phyloP scores from a whole-genome alignment of 2,888 invertebrate species.

The Tryphoninae sp. region DNA sequence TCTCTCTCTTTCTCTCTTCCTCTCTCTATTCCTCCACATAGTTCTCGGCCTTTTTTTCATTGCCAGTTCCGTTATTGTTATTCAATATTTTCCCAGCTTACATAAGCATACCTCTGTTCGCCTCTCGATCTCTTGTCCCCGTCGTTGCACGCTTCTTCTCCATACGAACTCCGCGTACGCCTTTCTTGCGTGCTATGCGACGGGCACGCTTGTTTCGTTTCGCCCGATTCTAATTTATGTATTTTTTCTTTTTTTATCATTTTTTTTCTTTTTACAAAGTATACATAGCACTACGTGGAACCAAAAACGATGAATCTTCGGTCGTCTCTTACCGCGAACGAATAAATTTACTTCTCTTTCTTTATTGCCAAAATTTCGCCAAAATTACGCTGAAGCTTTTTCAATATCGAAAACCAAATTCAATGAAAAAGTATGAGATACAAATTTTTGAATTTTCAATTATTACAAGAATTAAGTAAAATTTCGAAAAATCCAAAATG shows the following conservation, averaged over 20 bases:
- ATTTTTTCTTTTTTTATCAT: not conserved
- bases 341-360: constrained; percentile 8
- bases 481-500: not conserved
- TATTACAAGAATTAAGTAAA: not conserved
- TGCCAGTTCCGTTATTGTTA: constrained; percentile 66
- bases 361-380: too few relatives aligned
- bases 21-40: constrained; percentile 28
- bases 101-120: constrained; percentile 41
- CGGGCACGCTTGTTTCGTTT: constrained; percentile 11
- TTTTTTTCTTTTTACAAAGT: not conserved
- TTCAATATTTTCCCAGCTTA: constrained; percentile 65
- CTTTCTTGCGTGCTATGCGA: constrained; percentile 34
- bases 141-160: constrained; percentile 30
- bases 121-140: constrained; percentile 17
- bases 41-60: constrained; percentile 47
- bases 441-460: constrained; percentile 4
- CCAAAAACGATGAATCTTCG: not conserved
- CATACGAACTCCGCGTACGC: constrained; percentile 21
- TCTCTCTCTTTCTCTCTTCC: constrained; percentile 19
- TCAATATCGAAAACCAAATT: too few relatives aligned
- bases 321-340: not conserved
- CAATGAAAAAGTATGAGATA: too few relatives aligned
- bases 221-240: constrained; percentile 36
- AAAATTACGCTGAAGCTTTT: not conserved
- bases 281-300: constrained; percentile 5